A percentile compares a stretch with the other conserved stretches of the same genome.
These are phyloP conservation scores for Zaprionus nigranus DNA, from an alignment of 1,140 invertebrate species.

Conservation along the genomic window DNA sequence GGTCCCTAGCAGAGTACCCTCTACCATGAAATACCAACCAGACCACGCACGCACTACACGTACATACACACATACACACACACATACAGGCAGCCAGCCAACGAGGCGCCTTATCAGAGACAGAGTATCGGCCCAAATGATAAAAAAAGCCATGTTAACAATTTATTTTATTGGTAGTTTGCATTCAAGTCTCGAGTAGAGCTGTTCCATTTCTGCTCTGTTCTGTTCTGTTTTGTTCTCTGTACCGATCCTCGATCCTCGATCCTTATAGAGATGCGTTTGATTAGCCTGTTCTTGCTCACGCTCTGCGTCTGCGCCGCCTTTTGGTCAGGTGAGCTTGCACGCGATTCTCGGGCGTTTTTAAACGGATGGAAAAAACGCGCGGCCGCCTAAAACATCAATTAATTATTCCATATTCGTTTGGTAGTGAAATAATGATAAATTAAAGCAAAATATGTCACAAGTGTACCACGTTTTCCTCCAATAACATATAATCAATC, in stretches of 20 bases:
- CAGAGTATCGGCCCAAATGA: constrained; percentile 47
- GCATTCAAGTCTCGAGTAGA: constrained; percentile 58
- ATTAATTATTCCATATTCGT: constrained; percentile 26
- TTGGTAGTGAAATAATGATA: constrained; percentile 15
- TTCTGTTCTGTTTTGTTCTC: neutral
- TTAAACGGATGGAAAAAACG: constrained; percentile 24
- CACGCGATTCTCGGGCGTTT: constrained; percentile 12
- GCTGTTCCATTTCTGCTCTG: constrained; percentile 39
- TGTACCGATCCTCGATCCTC: neutral
- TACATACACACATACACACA: neutral
- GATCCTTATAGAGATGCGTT: constrained; percentile 56
- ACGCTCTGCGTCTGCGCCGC: constrained; percentile 39
- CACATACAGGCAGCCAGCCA: constrained; percentile 20
- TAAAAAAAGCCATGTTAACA: constrained; percentile 80
- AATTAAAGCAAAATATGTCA: constrained; percentile 12
- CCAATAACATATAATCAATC: constrained; percentile 28
- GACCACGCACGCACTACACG: neutral
- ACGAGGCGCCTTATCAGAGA: constrained; percentile 54
- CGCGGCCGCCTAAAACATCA: neutral
- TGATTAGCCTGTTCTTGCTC: constrained; percentile 41
- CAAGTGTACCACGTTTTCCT: neutral
- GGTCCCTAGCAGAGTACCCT: neutral
- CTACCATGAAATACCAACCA: neutral
- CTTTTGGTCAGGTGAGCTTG: constrained; percentile 56
- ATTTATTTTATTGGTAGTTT: constrained; percentile 82